Percentiles rank a stretch among this genome's conserved stretches.
These are phyloP conservation scores for Coenonympha glycerion DNA, from an alignment of 2,888 invertebrate species.

Conservation along the genomic window DNA sequence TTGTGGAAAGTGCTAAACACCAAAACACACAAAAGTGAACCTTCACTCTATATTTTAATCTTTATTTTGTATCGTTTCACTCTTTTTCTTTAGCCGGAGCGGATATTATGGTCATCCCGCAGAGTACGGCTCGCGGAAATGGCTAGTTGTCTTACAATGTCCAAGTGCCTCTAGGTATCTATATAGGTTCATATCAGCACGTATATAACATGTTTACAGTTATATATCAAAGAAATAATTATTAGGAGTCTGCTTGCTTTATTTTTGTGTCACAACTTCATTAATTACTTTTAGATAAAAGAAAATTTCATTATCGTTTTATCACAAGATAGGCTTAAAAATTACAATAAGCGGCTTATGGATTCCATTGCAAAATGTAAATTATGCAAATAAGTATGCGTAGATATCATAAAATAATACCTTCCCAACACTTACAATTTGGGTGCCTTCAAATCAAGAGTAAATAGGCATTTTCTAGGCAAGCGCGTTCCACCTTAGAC, in stretches of 20 bases:
- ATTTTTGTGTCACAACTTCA: too few species aligned
- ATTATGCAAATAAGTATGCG: neutral
- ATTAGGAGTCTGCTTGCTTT: too few species aligned
- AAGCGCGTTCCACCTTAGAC: too few species aligned
- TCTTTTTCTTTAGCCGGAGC: slow-evolving; percentile 8
- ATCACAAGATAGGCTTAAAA: neutral
- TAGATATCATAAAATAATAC: neutral
- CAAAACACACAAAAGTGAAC: neutral
- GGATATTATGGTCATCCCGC: slow-evolving; percentile 10
- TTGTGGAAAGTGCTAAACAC: slow-evolving; percentile 14
- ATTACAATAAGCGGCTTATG: neutral
- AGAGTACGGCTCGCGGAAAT: slow-evolving; percentile 19
- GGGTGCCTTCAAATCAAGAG: too few species aligned
- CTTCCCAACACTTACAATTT: too few species aligned
- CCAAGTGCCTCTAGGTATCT: slow-evolving; percentile 2
- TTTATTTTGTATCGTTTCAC: neutral
- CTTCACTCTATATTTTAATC: neutral
- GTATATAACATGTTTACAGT: neutral
- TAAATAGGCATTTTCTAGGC: too few species aligned
- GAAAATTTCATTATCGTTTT: neutral
- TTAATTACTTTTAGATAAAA: too few species aligned
- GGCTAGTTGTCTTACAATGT: slow-evolving; percentile 17
- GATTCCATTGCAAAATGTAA: neutral
- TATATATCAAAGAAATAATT: neutral
- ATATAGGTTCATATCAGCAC: neutral